Percentiles rank a stretch among this genome's conserved stretches.
Evolutionary conservation across 2,113 vertebrate species (phyloP).

Genomic region (Calidris pugnax): DNA sequence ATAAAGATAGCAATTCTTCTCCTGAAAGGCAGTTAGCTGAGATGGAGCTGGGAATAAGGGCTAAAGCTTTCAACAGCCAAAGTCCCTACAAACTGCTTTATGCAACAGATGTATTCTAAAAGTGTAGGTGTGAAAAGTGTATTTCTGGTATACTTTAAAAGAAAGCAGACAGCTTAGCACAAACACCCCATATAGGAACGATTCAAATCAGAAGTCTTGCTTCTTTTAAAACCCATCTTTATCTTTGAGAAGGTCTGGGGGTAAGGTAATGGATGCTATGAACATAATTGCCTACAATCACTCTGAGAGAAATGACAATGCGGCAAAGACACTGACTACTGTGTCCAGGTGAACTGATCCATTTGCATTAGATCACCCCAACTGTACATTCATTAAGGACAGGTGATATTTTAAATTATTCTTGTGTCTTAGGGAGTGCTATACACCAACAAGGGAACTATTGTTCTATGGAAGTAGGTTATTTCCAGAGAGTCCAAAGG

Average conservation of each 20-base stretch:
- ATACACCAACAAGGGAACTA: not conserved
- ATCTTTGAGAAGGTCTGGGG: not conserved
- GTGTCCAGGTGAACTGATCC: not conserved
- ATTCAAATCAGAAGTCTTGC: not conserved
- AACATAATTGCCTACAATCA: not conserved
- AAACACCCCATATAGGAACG: not conserved
- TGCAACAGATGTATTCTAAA: conserved; percentile 44
- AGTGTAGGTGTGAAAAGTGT: conserved; percentile 10
- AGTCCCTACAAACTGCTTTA: not conserved
- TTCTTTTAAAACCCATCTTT: not conserved
- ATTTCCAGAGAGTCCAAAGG: not conserved
- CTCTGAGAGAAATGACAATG: not conserved
- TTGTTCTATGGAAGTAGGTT: not conserved
- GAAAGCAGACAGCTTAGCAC: not conserved
- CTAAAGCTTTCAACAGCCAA: not conserved
- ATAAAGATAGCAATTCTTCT: not conserved
- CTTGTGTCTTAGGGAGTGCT: not conserved
- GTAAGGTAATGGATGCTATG: not conserved
- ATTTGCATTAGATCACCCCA: not conserved
- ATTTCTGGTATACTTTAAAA: conserved; percentile 19
- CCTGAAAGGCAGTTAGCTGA: not conserved
- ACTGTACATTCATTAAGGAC: not conserved
- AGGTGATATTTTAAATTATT: not conserved
- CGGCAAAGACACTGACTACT: not conserved
- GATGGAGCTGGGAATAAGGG: not conserved